These are phyloP conservation scores for Hetaerina americana DNA, from an alignment of 1,140 invertebrate genomes.

Conservation along the genomic window DNA sequence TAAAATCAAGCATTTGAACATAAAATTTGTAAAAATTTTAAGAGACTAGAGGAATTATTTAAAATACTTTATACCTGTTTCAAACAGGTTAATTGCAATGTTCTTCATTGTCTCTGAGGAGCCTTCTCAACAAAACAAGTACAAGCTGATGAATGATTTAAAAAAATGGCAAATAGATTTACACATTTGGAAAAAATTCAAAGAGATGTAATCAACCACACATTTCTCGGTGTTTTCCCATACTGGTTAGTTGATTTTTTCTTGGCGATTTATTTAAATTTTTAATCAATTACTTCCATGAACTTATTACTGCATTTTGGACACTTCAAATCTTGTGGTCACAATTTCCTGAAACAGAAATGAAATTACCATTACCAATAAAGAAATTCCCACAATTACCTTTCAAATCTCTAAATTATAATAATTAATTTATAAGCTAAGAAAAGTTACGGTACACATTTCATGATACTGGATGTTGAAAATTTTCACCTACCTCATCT, in stretches of 20 bases:
- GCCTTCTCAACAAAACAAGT: background rate
- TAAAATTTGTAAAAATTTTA: background rate
- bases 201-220: background rate
- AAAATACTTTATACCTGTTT: background rate
- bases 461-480: conserved; percentile 7
- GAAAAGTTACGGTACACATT: conserved; percentile 6
- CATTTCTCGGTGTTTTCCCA: background rate
- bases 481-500: conserved; percentile 45
- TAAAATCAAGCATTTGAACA: background rate
- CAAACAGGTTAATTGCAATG: background rate
- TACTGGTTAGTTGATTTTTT: background rate
- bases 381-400: background rate
- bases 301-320: conserved; percentile 69
- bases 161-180: background rate
- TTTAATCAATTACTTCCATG: background rate
- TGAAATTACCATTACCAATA: background rate
- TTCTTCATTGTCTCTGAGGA: background rate
- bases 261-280: background rate
- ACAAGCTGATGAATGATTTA: background rate
- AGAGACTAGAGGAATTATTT: background rate
- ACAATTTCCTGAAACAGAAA: conserved; percentile 49
- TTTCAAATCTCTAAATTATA: background rate
- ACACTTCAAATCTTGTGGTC: conserved; percentile 78
- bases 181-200: background rate
- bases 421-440: background rate